Evolutionary conservation across 2,113 vertebrate species (phyloP).

Genomic region (Aplodontia rufa): DNA sequence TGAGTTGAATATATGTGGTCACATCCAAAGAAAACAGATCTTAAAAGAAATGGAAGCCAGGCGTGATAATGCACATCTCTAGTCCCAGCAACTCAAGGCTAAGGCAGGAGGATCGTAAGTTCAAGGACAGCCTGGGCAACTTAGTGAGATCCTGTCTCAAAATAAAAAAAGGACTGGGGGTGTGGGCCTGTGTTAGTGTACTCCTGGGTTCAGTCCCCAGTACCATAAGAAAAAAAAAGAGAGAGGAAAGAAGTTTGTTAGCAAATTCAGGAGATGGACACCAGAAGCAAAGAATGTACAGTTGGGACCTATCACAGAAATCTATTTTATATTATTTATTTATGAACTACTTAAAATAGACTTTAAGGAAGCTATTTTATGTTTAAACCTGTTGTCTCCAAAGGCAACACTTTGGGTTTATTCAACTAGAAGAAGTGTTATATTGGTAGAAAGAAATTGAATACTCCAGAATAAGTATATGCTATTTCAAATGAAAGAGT

Average conservation of each 20-base stretch:
- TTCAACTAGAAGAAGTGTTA: slow-evolving; percentile 6
- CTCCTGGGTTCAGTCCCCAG: too few relatives aligned
- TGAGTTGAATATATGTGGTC: slow-evolving; percentile 8
- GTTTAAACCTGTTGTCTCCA: slow-evolving; percentile 25
- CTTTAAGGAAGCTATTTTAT: slow-evolving; percentile 43
- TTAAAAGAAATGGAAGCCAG: slow-evolving; percentile 33
- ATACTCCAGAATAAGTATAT: not conserved
- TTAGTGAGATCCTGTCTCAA: too few relatives aligned
- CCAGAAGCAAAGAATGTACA: not conserved
- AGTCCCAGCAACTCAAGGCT: too few relatives aligned
- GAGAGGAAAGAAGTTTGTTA: not conserved
- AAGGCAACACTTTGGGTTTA: slow-evolving; percentile 38
- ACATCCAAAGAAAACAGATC: slow-evolving; percentile 8
- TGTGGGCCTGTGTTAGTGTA: too few relatives aligned
- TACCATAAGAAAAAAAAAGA: too few relatives aligned
- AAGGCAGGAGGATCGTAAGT: too few relatives aligned
- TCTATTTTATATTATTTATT: slow-evolving; percentile 13
- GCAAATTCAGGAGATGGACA: slow-evolving; percentile 14
- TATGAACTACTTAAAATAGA: slow-evolving; percentile 24
- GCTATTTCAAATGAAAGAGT: slow-evolving; percentile 24
- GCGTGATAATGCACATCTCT: too few relatives aligned
- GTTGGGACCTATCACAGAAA: slow-evolving; percentile 26
- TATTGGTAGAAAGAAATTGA: slow-evolving; percentile 50
- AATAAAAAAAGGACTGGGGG: too few relatives aligned
- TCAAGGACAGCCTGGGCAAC: too few relatives aligned